phyloP scores from a whole-genome alignment of 2,113 vertebrate genomes.

The Pygoscelis adeliae region DNA sequence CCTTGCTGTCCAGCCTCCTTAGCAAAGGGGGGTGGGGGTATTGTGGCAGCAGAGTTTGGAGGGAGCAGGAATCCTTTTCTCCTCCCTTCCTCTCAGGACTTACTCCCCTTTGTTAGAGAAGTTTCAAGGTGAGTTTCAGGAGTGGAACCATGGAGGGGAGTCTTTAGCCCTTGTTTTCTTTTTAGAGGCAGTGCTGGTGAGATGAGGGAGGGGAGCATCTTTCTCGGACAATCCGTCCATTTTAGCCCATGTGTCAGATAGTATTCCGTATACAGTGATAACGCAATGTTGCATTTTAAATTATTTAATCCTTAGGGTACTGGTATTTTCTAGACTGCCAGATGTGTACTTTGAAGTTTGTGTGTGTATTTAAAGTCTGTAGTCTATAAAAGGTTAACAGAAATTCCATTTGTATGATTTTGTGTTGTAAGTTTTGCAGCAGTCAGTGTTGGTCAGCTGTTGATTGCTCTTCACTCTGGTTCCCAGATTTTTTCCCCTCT shows the following conservation, averaged over 20 bases:
- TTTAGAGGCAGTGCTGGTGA: not conserved
- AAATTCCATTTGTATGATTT: not conserved
- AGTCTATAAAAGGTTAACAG: slow-evolving; percentile 28
- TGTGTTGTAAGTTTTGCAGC: slow-evolving; percentile 46
- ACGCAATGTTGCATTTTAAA: slow-evolving; percentile 11
- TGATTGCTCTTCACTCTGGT: slow-evolving; percentile 23
- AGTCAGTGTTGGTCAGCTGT: not conserved
- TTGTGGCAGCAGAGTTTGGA: not conserved
- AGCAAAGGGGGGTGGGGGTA: not conserved
- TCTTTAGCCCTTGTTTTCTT: not conserved
- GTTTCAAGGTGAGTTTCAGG: not conserved
- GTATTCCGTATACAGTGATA: slow-evolving; percentile 3
- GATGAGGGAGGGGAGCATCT: not conserved
- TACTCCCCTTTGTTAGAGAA: not conserved
- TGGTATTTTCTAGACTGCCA: slow-evolving; percentile 42
- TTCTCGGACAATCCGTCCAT: not conserved
- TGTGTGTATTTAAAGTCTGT: slow-evolving; percentile 41
- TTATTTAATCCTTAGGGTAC: slow-evolving; percentile 52
- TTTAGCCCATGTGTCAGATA: not conserved
- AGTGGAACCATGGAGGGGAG: not conserved
- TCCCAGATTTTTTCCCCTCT: not conserved
- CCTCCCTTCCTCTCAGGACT: not conserved
- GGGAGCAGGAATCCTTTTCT: not conserved
- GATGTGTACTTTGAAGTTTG: slow-evolving; percentile 10
- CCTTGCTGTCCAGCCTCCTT: not conserved